Evolutionary conservation across 2,888 invertebrate genomes (phyloP).

Genomic region (Epicampocera succincta): DNA sequence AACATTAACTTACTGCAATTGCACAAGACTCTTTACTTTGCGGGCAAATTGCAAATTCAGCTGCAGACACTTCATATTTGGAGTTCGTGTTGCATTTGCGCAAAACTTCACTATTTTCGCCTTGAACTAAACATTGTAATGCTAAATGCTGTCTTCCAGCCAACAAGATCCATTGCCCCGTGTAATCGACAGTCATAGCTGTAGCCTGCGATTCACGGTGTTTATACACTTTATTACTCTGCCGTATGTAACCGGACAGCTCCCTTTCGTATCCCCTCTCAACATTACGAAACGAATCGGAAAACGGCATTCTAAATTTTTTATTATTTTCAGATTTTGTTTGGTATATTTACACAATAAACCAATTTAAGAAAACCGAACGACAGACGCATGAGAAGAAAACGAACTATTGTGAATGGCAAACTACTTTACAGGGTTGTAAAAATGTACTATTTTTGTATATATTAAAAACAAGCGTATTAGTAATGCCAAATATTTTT

Average conservation of each 20-base stretch:
- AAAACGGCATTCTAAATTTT: constrained; percentile 39
- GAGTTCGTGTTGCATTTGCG: constrained; percentile 92
- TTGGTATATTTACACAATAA: no score
- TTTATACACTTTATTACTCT: constrained; percentile 83
- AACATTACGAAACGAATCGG: constrained; percentile 15
- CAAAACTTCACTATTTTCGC: constrained; percentile 83
- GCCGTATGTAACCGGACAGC: constrained; percentile 76
- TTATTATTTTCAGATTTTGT: no score
- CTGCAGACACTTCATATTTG: constrained; percentile 95
- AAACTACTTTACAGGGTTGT: no score
- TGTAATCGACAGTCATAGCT: constrained; percentile 91
- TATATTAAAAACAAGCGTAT: no score
- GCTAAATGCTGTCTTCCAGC: constrained; percentile 92
- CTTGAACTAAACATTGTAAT: constrained; percentile 84
- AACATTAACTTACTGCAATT: constrained; percentile 87
- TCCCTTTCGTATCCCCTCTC: constrained; percentile 70
- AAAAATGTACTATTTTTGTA: no score
- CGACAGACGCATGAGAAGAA: no score
- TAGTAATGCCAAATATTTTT: no score
- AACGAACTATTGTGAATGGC: no score
- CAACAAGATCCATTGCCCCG: constrained; percentile 91
- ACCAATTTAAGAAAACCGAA: no score
- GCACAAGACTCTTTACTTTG: constrained; percentile 91
- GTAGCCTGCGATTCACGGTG: constrained; percentile 94
- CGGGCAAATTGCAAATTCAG: constrained; percentile 94